These are phyloP conservation scores for Poeciliopsis occidentalis DNA, from an alignment of 2,113 vertebrate species.

Conservation along the genomic window DNA sequence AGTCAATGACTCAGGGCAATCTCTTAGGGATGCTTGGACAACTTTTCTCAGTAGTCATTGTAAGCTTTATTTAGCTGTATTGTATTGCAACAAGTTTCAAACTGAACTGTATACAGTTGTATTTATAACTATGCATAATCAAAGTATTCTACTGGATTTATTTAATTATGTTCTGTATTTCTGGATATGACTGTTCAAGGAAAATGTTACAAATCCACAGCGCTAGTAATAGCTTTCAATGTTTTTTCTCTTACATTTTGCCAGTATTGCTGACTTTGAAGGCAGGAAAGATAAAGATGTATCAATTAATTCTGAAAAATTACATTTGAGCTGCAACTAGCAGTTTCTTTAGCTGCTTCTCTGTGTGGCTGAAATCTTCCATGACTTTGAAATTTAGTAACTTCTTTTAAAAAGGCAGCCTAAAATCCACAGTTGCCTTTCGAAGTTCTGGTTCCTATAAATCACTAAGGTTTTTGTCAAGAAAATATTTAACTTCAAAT, in stretches of 20 bases:
- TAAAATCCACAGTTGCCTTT: too few species aligned
- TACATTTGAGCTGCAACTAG: too few species aligned
- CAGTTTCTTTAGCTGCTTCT: too few species aligned
- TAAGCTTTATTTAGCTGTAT: not conserved
- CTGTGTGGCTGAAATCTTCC: too few species aligned
- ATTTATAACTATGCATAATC: not conserved
- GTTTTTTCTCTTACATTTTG: too few species aligned
- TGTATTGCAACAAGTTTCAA: too few species aligned
- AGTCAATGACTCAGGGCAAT: not conserved
- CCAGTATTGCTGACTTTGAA: too few species aligned
- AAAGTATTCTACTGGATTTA: not conserved
- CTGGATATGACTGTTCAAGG: not conserved
- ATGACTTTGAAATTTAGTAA: not conserved
- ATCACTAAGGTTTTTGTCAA: not conserved
- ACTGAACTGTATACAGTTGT: too few species aligned
- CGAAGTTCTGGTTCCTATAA: not conserved
- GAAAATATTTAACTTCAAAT: not conserved
- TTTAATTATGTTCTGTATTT: not conserved
- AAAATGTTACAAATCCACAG: not conserved
- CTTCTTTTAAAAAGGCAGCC: not conserved
- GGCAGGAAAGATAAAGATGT: too few species aligned
- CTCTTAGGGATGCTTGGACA: not conserved
- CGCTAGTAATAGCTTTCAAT: too few species aligned
- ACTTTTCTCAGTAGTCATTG: not conserved
- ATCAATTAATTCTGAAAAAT: too few species aligned